Evolutionary conservation across 2,113 vertebrate genomes (phyloP), one percentile per base, ranked within the genome.

Genomic region (Psittacus erithacus): DNA sequence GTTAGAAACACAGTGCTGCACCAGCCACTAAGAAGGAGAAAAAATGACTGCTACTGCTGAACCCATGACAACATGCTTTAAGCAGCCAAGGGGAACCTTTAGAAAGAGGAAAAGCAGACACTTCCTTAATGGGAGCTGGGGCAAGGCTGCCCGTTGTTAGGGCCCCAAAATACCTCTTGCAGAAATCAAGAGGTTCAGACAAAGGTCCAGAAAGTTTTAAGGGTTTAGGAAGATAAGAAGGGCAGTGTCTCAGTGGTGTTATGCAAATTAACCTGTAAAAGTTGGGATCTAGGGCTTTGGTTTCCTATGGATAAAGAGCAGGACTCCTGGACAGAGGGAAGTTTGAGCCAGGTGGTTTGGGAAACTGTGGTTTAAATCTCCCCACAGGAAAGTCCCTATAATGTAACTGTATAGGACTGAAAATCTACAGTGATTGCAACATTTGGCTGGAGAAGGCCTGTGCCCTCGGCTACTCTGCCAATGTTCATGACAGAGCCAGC

Each of bases 331-430:
- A 50, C 35, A 71, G 71, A 71, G 13, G 8, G 6, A 96, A 91
- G n/a, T 87, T 39, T 6, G 19, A 75, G 41, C 46, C 2, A 11
- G 13, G 10, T 76, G 25, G 3, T 77, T 95, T 86, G 80, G 44
- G 62, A 27, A 93, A 29, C 4, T 0, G 2, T 22, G 31, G 13
- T 38, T 93, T 62, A 63, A 67, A 53, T 53, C 39, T 75, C 9
- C 28, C 25, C 27, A 6, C 11, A 41, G 88, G 91, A 78, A 96
- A 93, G 85, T 93, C 90, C 92, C 95, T 53, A 0, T 31, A 81
- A 78, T 0, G 9, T 55, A 82, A 79, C 16, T 2, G 1, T 0
- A 0, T 5, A 10, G 50, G 14, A 19, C 35, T 88, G 68, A 35
- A 68, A 88, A 90, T 38, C 44, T 52, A 8, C 14, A 41, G 39